Evolutionary conservation across 1,140 invertebrate species (phyloP), one percentile per base, ranked within the genome.

Genomic region (Cardiocondyla obscurior): DNA sequence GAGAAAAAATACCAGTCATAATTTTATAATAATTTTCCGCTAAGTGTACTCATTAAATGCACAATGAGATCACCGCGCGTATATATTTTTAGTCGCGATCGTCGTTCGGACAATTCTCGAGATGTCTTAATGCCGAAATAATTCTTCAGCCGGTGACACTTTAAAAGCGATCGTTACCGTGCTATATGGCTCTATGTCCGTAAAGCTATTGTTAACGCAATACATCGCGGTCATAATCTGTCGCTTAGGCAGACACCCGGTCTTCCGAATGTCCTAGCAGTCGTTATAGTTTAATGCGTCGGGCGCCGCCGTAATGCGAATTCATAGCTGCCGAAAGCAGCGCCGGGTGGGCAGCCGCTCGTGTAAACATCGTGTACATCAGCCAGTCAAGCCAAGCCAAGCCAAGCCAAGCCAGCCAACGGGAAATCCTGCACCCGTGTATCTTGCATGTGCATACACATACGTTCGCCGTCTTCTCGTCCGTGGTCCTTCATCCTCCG

Each of bases 201-300:
- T 16, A 12, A 22, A 39, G 19, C 8, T 16, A 25, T 60, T 60
- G 53, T 57, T 64, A 28, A 39, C 36, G 73, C 14, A 44, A 51
- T 12, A 5, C 60, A n/a, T n/a, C 28, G 42, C 67, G 33, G 39
- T 39, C 44, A 16, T 28, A 53, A 46, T 57, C 49, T 22, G 64
- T 46, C 69, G 64, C 25, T 55, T 77, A 65, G 70, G 14, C 19
- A 51, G 22, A 64, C 46, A 62, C 84, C 89, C 87, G 88, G 88
- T 87, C 84, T 88, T 87, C 81, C 82, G 90, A 85, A 81, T 85
- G 83, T 84, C 85, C 85, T 86, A 67, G 83, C 82, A 85, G 90
- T 90, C 90, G 91, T 92, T 91, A 91, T 89, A 90, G 88, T 91
- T 93, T 92, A 92, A 92, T 90, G 90, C 88, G 89, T 90, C 89